A percentile compares a stretch with the other conserved stretches of the same genome.
These are phyloP conservation scores for Cephonodes hylas DNA, from an alignment of 2,888 invertebrate genomes.

Conservation along the genomic window DNA sequence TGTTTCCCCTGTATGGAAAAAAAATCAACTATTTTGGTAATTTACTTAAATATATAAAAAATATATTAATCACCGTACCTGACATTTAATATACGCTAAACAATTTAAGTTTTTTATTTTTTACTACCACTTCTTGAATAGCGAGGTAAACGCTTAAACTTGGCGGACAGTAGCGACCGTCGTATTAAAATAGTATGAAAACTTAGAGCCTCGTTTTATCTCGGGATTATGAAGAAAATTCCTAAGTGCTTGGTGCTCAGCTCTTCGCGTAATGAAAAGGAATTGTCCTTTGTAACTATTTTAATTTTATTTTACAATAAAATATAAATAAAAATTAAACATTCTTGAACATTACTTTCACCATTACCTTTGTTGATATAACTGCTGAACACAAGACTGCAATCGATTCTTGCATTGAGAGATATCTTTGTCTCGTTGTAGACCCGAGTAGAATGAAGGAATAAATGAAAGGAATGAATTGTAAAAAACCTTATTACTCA, in stretches of 20 bases:
- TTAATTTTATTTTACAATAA: background rate
- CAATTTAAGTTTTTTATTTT: background rate
- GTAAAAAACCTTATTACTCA: no score
- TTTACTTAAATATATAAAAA: no score
- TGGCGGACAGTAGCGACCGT: background rate
- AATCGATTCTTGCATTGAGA: no score
- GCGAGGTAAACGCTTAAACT: background rate
- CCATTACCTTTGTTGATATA: no score
- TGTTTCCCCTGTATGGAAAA: no score
- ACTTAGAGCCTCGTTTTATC: constrained; percentile 13
- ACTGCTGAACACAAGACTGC: no score
- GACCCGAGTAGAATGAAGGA: no score
- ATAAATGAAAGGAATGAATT: no score
- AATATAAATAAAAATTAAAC: no score
- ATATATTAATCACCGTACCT: background rate
- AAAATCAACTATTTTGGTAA: no score
- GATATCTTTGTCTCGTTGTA: no score
- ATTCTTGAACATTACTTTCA: no score
- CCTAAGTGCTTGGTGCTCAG: background rate
- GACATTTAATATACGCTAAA: background rate
- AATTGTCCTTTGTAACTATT: background rate
- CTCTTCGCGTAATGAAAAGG: background rate
- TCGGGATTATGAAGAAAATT: constrained; percentile 15
- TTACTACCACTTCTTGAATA: background rate
- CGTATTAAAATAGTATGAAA: constrained; percentile 14